Evolutionary conservation across 2,113 vertebrate genomes (phyloP), one percentile per base, ranked within the genome.

Genomic region (Morone saxatilis): DNA sequence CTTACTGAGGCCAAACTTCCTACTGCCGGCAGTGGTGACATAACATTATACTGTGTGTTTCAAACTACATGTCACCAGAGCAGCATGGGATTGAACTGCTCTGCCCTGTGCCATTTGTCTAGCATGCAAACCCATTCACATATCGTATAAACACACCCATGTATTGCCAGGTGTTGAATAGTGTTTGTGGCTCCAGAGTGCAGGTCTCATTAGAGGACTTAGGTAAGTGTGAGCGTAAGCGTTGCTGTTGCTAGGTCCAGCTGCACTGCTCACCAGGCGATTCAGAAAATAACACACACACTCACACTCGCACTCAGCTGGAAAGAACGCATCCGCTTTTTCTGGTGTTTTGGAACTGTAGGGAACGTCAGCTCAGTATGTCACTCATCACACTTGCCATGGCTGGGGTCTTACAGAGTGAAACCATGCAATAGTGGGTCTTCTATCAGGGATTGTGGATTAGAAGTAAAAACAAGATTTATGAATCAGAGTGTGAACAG

Each of bases 191-290:
- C 76, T 90, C 63, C 70, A 70, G 22, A 75, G 83, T 50, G 71
- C 45, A 54, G 72, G 17, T 77, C 85, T 93, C 88, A 89, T 93
- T 91, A 91, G 84, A 54, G 65, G 76, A 25, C 84, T 93, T 92
- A 93, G 87, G 87, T 92, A 93, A 91, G 91, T 92, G 92, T 92
- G 86, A 90, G 60, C 5, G 0, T 57, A 62, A 76, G 80, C 4
- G n/a, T 45, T 81, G 57, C 73, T 81, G 69, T 54, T 88, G 76
- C 76, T 36, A n/a, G 51, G 63, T 16, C 86, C 85, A 92, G 83
- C 83, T 90, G 78, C 31, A 50, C 69, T 45, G 41, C 53, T 85
- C 47, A 67, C 57, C 20, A 76, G 14, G 50, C 3, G 25, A 61
- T 65, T 78, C 59, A 36, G 48, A 73, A 61, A 61, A 66, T 67